Base-by-base conservation (phyloP, 2,888 invertebrate species). In the Dryococelus australis region DNA sequence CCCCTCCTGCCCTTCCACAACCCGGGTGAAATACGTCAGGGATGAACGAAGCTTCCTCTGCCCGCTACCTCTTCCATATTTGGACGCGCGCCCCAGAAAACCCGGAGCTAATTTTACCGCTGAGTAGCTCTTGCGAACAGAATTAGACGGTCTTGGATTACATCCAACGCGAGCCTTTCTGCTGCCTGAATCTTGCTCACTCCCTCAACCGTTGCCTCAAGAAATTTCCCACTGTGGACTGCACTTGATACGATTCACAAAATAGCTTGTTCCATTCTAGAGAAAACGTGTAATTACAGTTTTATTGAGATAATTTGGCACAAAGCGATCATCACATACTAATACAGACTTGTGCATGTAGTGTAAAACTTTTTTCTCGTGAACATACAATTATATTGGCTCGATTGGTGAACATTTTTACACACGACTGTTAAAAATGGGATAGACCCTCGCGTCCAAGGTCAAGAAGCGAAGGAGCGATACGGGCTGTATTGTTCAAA, bases 41-140 rank as follows among this genome's bases (percentile, higher is more conserved):
- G 83, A 83, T 83, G 83, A 83, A 28, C 35, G 43, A 28, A 88
- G 88, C 86, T 28, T 83, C 87, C 79, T 86, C 13, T 88, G 85
- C 65, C 65, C n/a, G 5, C 65, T 65, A 24, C 8, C 85, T 90
- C 87, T 88, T 86, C 91, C 91, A 90, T 91, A 91, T 91, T 90
- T 90, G 91, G 91, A 89, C 89, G 90, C 90, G 80, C 79, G 86
- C 85, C 86, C 80, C 84, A 43, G 85, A 85, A 78, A 85, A 81
- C 84, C 85, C 27, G 28, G 53, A 47, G 86, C 88, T 88, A 88
- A 80, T 84, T 88, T 87, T 88, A 88, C 80, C 86, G 47, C n/a
- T 51, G 51, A 28, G 43, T 65, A 43, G 83, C 35, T 26, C 53
- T 43, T 51, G 87, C 85, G 85, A 83, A 47, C 87, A 28, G 53